Percentiles rank a stretch among this genome's conserved stretches.
Evolutionary conservation across 2,113 vertebrate species (phyloP).

Genomic region (Eolophus roseicapilla): DNA sequence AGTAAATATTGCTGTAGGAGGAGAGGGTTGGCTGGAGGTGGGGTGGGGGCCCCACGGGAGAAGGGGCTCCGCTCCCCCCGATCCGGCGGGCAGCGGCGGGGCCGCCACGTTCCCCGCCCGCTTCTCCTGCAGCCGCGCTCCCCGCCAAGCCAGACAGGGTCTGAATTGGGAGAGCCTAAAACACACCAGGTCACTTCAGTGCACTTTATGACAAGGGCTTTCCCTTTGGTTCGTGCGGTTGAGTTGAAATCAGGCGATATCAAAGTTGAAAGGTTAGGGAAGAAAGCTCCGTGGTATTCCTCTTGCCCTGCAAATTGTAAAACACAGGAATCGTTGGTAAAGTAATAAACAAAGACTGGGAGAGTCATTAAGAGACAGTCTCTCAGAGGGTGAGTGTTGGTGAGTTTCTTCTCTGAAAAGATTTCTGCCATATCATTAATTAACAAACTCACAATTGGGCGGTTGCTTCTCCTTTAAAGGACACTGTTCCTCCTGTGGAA

Average conservation of each 20-base stretch:
- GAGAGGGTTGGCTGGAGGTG: neutral
- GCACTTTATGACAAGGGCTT: neutral
- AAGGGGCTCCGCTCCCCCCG: neutral
- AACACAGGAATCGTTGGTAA: neutral
- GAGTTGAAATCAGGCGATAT: neutral
- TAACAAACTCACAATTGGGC: neutral
- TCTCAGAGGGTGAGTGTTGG: neutral
- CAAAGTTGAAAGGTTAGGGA: neutral
- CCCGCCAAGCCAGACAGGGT: neutral
- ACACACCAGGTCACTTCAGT: neutral
- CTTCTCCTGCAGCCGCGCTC: neutral
- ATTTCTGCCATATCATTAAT: neutral
- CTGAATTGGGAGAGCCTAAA: neutral
- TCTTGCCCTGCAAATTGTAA: neutral
- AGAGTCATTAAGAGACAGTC: neutral
- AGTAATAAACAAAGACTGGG: neutral
- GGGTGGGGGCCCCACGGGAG: neutral
- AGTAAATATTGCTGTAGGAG: neutral
- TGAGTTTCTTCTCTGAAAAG: neutral
- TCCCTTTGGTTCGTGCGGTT: neutral
- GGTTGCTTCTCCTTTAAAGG: neutral
- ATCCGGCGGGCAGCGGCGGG: neutral
- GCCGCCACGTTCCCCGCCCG: neutral
- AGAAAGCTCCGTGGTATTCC: neutral
- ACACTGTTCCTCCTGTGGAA: neutral